phyloP scores from a whole-genome alignment of 2,113 vertebrate genomes.

The Sebastes fasciatus region DNA sequence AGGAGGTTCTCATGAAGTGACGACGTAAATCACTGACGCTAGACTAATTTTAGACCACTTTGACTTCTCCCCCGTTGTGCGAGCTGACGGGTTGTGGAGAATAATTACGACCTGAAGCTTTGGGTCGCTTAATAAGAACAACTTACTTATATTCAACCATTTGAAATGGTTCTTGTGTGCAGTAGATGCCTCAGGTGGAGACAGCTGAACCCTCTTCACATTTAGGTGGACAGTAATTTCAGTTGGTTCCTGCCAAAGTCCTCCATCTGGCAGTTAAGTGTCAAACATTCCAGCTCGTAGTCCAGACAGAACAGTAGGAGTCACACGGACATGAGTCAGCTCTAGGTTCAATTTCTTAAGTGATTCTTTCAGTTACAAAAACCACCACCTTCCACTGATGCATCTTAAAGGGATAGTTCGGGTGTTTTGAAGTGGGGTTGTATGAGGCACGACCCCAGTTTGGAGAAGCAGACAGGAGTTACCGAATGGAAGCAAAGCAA shows the following conservation, averaged over 20 bases:
- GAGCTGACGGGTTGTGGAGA: neutral
- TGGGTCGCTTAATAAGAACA: neutral
- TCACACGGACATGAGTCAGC: neutral
- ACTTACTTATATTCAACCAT: neutral
- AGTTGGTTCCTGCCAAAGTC: neutral
- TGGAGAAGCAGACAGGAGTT: too few species aligned
- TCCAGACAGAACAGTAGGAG: conserved; percentile 12
- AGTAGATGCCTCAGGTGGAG: neutral
- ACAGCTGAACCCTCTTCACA: neutral
- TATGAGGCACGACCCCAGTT: too few species aligned
- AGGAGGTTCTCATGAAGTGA: too few species aligned
- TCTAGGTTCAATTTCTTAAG: neutral
- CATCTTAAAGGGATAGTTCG: neutral
- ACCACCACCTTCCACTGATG: neutral
- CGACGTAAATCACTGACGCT: too few species aligned
- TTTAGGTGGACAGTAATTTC: neutral
- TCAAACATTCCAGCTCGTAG: conserved; percentile 25
- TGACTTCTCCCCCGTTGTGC: neutral
- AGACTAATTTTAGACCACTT: neutral
- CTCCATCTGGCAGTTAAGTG: conserved; percentile 30
- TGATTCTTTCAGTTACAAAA: neutral
- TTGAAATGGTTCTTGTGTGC: neutral
- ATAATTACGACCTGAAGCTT: neutral
- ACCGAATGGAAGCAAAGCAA: too few species aligned
- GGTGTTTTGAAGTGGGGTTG: too few species aligned